Evolutionary conservation across 2,113 vertebrate genomes (phyloP), one percentile per base, ranked within the genome.

Genomic region (Ophthalmolycus amberensis): DNA sequence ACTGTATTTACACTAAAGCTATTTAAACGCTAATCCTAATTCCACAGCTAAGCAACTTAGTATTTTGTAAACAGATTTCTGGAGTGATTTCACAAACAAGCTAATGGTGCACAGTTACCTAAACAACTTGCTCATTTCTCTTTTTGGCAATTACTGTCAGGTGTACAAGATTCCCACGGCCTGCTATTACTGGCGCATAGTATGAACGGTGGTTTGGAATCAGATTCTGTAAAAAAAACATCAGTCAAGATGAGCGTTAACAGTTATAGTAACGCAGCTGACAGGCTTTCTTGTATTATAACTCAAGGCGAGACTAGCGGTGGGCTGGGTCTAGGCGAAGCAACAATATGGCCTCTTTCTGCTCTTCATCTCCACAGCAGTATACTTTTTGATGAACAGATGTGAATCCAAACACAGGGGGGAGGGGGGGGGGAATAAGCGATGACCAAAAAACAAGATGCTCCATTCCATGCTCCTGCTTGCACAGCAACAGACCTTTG

Each of bases 51-150:
- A 88, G 80, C 58, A 46, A 75, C 64, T 77, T 63, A 48, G 15
- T 79, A 63, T 89, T 94, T 88, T 90, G 82, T 83, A 89, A 93
- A 91, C 90, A 87, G 29, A 70, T 81, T 68, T 72, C 60, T 72
- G 56, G 18, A 34, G 52, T 25, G n/a, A 75, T 84, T 46, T 79
- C 64, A 67, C 65, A 66, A 63, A 75, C 63, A 88, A 84, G 72
- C 29, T 25, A 54, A 50, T 76, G 29, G 32, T 40, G 46, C 44
- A 78, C 64, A 77, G 79, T 85, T 64, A 75, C 58, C 70, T 27
- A 83, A 71, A 42, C 71, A 65, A 84, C 48, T 65, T 62, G 27
- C 46, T 71, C 22, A 68, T 85, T 83, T 75, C 25, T 40, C 42
- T 77, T 74, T 60, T 73, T 74, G 34, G 16, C 32, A 82, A 83